Percentiles rank a stretch among this genome's conserved stretches.
These are phyloP conservation scores for Rotaria magnacalcarata DNA, from an alignment of 2,888 invertebrate species.

Conservation along the genomic window DNA sequence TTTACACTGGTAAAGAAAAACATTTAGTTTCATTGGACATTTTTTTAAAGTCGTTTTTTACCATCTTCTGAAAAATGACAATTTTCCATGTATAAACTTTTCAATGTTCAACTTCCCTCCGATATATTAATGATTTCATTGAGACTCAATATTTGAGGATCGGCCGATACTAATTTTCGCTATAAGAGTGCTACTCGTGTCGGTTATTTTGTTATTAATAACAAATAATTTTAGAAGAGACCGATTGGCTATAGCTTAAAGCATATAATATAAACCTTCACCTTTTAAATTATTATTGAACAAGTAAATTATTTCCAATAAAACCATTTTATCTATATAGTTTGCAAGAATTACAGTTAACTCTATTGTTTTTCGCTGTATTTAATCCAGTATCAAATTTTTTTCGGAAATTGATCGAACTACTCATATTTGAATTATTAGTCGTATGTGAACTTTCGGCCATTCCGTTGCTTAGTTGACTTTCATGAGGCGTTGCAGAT, in stretches of 20 bases:
- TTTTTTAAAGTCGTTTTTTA: neutral
- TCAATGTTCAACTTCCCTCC: neutral
- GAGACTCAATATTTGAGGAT: neutral
- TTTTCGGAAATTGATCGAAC: neutral
- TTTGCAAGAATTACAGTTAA: neutral
- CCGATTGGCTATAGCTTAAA: neutral
- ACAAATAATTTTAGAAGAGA: neutral
- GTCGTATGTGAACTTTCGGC: too few species aligned
- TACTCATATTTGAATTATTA: too few species aligned
- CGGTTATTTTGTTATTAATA: neutral
- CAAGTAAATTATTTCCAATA: neutral
- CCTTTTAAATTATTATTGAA: neutral
- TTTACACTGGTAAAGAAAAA: neutral
- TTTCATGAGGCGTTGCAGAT: too few species aligned
- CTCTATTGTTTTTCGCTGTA: neutral
- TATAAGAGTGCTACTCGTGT: neutral
- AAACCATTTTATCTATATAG: neutral
- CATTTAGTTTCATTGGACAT: neutral
- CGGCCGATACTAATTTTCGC: neutral
- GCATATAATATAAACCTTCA: neutral
- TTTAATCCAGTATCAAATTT: neutral
- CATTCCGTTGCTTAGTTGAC: too few species aligned
- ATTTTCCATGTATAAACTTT: neutral
- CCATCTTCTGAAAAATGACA: neutral
- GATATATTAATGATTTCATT: neutral